Evolutionary conservation across 1,140 invertebrate species (phyloP), one percentile per base, ranked within the genome.

Genomic region (Mizuhopecten yessoensis): DNA sequence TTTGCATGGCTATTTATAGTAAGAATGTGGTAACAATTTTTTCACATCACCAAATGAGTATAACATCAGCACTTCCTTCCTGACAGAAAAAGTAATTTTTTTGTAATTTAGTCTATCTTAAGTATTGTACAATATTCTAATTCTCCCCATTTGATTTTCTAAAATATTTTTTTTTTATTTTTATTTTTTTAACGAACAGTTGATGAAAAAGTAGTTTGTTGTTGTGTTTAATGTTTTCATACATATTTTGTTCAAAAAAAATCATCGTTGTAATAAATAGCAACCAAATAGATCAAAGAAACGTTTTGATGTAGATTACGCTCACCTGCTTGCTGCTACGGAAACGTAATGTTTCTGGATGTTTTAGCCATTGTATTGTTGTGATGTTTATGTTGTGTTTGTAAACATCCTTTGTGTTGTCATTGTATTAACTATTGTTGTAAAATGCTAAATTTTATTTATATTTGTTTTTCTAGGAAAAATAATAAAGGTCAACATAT

Each of bases 1-100:
- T 75, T n/a, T 75, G 57, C 57, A 75, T 75, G 57, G 57, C 57
- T 75, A 75, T 75, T 75, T 75, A 75, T 75, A 75, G 57, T 75
- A 75, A 75, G 5, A 75, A 17, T 75, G 57, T 75, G 17, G n/a
- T 75, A 75, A 75, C 57, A 75, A 2, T 29, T 29, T 75, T 75
- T 75, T 75, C 57, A 75, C 57, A 29, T 75, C 57, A 75, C 57
- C 57, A 75, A 75, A 75, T 75, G n/a, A 75, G 57, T 29, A 29
- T 75, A 3, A 7, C 1, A 75, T 5, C 57, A 29, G 57, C 57
- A 75, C 57, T 29, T 75, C 57, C 57, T 75, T n/a, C 57, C 23
- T 5, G 29, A 29, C 5, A 29, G 36, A 39, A 39, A 39, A 39
- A 20, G 2, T 57, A 29, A 20, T 49, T 75, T 5, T 29, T 75